A percentile compares a stretch with the other conserved stretches of the same genome.
These are phyloP conservation scores for Neoniphon sammara DNA, from an alignment of 2,797 vertebrate species.

Conservation along the genomic window DNA sequence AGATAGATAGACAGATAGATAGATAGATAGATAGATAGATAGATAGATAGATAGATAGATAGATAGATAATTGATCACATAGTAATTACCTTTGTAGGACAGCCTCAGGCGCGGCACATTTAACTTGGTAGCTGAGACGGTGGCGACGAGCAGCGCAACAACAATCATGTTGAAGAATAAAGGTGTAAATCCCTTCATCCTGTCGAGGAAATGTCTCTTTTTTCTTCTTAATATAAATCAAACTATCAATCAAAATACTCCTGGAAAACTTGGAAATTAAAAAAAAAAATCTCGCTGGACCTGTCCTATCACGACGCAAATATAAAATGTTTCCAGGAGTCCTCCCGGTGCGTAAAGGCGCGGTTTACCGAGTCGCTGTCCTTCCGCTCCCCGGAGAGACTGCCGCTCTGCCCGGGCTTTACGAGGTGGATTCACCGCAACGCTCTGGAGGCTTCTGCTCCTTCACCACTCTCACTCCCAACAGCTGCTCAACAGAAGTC, in stretches of 20 bases:
- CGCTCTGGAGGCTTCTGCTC: conserved; percentile 21
- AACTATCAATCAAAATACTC: conserved; percentile 25
- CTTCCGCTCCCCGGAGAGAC: conserved; percentile 23
- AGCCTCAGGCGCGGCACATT: conserved; percentile 84
- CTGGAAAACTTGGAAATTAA: conserved; percentile 1
- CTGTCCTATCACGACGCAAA: conserved; percentile 14
- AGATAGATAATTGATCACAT: neutral
- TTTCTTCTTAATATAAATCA: neutral
- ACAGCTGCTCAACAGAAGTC: conserved; percentile 52
- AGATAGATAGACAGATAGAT: conserved; percentile 21
- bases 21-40: conserved; percentile 36
- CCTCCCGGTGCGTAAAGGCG: conserved; percentile 36
- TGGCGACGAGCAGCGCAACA: conserved; percentile 59
- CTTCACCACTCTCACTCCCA: conserved; percentile 31
- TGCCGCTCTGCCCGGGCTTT: conserved; percentile 20
- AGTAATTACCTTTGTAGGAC: conserved; percentile 81
- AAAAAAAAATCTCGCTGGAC: too few species aligned
- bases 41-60: conserved; percentile 23
- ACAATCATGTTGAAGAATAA: conserved; percentile 50
- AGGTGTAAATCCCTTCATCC: conserved; percentile 73
- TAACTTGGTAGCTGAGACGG: conserved; percentile 69
- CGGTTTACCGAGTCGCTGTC: conserved; percentile 1
- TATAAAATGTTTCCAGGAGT: conserved; percentile 12
- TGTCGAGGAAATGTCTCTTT: conserved; percentile 25
- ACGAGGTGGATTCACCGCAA: conserved; percentile 33